Base-by-base conservation (phyloP, 2,113 vertebrate species). In the Dermatemys mawii region DNA sequence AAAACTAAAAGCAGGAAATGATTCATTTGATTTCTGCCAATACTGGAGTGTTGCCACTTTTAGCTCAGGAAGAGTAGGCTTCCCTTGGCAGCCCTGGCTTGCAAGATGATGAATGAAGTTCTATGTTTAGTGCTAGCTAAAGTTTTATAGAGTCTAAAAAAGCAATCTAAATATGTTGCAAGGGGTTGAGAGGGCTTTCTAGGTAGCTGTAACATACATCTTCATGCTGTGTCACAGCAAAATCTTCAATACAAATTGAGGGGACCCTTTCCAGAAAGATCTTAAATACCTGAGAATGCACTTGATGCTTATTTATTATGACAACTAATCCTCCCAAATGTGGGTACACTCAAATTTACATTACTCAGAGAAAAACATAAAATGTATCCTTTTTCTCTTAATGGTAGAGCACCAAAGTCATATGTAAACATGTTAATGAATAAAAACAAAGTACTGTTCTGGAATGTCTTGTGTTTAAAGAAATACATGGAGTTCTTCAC, bases 31-130 rank as follows among this genome's bases (percentile, higher is more conserved):
- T 98, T 98, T 98, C 98, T 98, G 98, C 98, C 98, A 99, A 98
- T 98, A 97, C 95, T 99, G 98, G 98, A 98, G 96, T 97, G 93
- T 96, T 98, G 98, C 98, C 99, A 98, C 98, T 98, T 98, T 98
- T 97, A 92, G 98, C 98, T 99, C 98, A 99, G 99, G 99, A 99
- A 99, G 98, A 98, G 98, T 96, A 96, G 98, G 98, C 98, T 99
- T 99, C 98, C 98, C 97, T 98, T 98, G 98, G 98, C 98, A 98
- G 97, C 90, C 96, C 97, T 97, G 97, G 96, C 97, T 98, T 97
- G 96, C 41, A 32, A 89, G 96, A 98, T 99, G 98, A 99, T 99
- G 99, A 99, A 99, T 99, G 98, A 98, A 98, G 98, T 98, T 98
- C 99, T 99, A 98, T 99, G 98, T 99, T 98, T 98, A 98, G 98